Conservation (phyloP, 2,888 invertebrate genomes). For the Drosophila subsilvestris region DNA sequence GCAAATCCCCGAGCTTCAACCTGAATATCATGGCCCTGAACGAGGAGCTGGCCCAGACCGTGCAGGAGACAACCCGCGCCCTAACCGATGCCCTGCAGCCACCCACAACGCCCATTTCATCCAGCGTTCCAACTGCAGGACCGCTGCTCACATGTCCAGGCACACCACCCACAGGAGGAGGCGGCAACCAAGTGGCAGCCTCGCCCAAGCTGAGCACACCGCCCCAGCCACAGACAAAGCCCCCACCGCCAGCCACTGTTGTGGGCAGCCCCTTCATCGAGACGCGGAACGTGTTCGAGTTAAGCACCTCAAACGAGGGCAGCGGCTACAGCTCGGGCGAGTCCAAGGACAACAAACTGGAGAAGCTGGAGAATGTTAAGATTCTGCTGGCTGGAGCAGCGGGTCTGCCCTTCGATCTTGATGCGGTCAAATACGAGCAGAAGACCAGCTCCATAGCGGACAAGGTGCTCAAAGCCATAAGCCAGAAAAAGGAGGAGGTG, state of each 20-base stretch:
- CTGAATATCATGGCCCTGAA: slow-evolving; percentile 82
- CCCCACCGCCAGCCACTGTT: slow-evolving; percentile 31
- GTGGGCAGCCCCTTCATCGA: slow-evolving; percentile 83
- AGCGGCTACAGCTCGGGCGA: slow-evolving; percentile 78
- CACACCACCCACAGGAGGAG: slow-evolving; percentile 13
- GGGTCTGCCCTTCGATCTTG: slow-evolving; percentile 79
- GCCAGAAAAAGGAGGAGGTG: slow-evolving; percentile 86
- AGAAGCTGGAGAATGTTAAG: slow-evolving; percentile 82
- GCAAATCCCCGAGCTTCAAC: slow-evolving; percentile 84
- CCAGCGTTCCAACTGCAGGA: neutral
- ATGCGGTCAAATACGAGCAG: slow-evolving; percentile 82
- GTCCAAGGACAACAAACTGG: slow-evolving; percentile 82
- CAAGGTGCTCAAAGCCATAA: slow-evolving; percentile 86
- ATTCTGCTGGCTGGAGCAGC: slow-evolving; percentile 81
- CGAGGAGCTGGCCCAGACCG: slow-evolving; percentile 82
- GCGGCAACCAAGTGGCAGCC: neutral
- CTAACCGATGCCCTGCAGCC: slow-evolving; percentile 77
- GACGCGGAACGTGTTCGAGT: slow-evolving; percentile 82
- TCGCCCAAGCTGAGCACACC: slow-evolving; percentile 66
- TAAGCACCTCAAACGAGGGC: slow-evolving; percentile 79
- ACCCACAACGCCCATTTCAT: slow-evolving; percentile 29
- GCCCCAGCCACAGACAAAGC: slow-evolving; percentile 31
- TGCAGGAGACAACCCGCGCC: slow-evolving; percentile 82
- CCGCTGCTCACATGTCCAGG: slow-evolving; percentile 22
- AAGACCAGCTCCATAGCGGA: slow-evolving; percentile 87